phyloP scores from a whole-genome alignment of 2,113 vertebrate species.

The Carassius auratus region DNA sequence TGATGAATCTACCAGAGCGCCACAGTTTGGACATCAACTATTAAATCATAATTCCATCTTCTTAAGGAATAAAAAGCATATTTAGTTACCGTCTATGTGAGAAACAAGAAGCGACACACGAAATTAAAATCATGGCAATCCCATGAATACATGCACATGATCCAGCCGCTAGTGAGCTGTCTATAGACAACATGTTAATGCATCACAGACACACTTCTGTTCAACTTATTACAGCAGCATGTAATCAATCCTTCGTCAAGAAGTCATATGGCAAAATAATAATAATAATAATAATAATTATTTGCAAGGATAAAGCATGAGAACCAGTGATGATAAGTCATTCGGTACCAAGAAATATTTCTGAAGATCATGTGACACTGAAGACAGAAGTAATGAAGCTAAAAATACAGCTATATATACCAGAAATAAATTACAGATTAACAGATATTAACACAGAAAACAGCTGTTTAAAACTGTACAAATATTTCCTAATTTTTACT shows the following conservation, averaged over 20 bases:
- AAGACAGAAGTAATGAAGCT: too few species aligned
- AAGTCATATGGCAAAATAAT: background rate
- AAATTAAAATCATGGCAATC: background rate
- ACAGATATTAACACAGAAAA: too few species aligned
- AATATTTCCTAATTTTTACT: too few species aligned
- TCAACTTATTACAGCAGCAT: background rate
- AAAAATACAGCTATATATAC: too few species aligned
- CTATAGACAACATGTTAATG: background rate
- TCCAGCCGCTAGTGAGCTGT: background rate
- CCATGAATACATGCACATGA: background rate
- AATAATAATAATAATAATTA: background rate
- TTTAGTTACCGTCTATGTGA: background rate
- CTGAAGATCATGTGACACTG: too few species aligned
- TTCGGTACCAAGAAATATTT: background rate
- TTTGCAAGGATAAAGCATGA: background rate
- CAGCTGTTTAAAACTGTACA: too few species aligned
- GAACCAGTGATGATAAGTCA: too few species aligned
- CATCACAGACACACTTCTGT: background rate
- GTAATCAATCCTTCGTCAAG: background rate
- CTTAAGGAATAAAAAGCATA: background rate
- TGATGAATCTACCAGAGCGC: too few species aligned
- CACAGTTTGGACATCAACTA: too few species aligned
- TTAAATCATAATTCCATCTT: background rate
- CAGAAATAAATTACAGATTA: too few species aligned
- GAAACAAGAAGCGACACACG: background rate